Conservation (phyloP, 2,113 vertebrate species). For the Manacus vitellinus region DNA sequence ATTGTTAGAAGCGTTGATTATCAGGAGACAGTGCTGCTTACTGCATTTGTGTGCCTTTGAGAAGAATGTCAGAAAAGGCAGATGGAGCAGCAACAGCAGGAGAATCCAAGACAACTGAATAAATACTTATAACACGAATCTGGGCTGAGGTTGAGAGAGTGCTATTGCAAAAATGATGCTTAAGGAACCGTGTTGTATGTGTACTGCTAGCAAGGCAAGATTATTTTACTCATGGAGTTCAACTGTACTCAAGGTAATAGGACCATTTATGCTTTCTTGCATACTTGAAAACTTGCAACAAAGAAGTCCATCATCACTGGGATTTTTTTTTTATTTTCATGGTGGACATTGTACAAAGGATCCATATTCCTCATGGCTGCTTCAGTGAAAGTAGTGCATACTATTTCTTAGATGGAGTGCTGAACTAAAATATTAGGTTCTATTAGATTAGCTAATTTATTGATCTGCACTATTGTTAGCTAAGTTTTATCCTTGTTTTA, state of each 20-base stretch:
- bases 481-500: slow-evolving; percentile 37
- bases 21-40: not conserved
- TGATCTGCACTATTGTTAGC: slow-evolving; percentile 19
- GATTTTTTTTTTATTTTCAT: not conserved
- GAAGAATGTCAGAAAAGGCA: not conserved
- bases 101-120: not conserved
- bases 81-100: not conserved
- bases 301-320: not conserved
- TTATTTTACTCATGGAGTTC: not conserved
- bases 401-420: not conserved
- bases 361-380: not conserved
- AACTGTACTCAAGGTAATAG: not conserved
- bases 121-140: not conserved
- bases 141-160: not conserved
- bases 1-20: not conserved
- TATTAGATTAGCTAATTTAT: slow-evolving; percentile 43
- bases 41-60: not conserved
- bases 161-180: not conserved
- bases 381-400: not conserved
- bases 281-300: not conserved
- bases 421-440: not conserved
- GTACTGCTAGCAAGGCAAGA: too few species aligned
- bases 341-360: not conserved
- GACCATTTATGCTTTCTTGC: not conserved
- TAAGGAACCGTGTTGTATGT: not conserved